Conservation (phyloP, 2,797 vertebrate species). For the Borostomias antarcticus region DNA sequence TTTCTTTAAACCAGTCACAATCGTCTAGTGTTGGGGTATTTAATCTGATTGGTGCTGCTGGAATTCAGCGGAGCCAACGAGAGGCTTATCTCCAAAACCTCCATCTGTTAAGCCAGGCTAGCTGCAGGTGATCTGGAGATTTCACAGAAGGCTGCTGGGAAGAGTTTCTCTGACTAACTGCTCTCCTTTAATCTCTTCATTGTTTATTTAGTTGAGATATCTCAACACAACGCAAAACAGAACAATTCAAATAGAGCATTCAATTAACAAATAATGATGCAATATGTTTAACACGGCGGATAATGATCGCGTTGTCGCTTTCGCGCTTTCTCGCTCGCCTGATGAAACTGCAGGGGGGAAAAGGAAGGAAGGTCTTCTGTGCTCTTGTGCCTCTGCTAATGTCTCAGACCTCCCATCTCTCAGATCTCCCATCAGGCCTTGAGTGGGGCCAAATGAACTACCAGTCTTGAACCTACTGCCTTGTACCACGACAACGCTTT, state of each 20-base stretch:
- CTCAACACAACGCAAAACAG: too few species aligned
- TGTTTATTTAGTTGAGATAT: too few species aligned
- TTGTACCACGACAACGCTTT: slow-evolving; percentile 6
- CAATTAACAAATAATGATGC: not conserved
- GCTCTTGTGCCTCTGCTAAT: not conserved
- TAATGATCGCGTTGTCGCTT: not conserved
- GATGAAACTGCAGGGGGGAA: not conserved
- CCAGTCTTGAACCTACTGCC: not conserved
- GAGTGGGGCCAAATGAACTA: not conserved
- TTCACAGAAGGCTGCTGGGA: not conserved
- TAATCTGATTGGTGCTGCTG: too few species aligned
- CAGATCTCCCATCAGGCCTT: not conserved
- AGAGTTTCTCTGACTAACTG: not conserved
- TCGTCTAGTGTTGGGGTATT: too few species aligned
- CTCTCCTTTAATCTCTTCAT: not conserved
- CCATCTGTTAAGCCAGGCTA: too few species aligned
- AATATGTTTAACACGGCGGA: not conserved
- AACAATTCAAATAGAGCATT: not conserved
- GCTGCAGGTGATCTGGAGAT: not conserved
- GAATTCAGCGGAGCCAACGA: too few species aligned
- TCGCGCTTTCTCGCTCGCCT: too few species aligned
- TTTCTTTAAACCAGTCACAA: too few species aligned
- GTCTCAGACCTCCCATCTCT: not conserved
- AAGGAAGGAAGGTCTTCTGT: not conserved
- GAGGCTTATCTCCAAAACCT: too few species aligned